Evolutionary conservation across 2,113 vertebrate species (phyloP).

Genomic region (Melanocharis versteri): DNA sequence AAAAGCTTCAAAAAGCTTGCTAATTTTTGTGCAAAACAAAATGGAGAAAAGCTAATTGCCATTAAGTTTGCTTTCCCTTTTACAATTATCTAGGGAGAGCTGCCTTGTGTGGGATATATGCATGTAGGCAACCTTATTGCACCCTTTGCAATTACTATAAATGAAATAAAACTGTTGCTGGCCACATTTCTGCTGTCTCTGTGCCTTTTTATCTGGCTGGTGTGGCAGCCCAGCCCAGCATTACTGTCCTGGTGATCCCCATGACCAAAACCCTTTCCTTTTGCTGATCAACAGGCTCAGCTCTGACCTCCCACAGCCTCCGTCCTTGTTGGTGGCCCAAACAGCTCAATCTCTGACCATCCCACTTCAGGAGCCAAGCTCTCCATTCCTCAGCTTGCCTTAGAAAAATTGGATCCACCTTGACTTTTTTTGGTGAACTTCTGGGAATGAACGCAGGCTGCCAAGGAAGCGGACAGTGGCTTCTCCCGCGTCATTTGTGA

Average conservation of each 20-base stretch:
- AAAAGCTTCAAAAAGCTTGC: neutral
- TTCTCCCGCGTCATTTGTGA: neutral
- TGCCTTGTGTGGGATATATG: neutral
- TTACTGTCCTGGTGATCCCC: rapidly evolving
- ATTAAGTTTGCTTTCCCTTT: neutral
- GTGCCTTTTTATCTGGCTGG: neutral
- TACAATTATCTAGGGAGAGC: neutral
- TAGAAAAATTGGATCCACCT: neutral
- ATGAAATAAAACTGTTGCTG: neutral
- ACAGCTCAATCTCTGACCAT: neutral
- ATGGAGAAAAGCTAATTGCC: neutral
- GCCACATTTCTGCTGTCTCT: neutral
- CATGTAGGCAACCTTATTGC: neutral
- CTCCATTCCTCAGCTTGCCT: neutral
- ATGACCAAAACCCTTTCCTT: neutral
- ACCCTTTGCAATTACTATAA: neutral
- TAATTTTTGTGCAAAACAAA: neutral
- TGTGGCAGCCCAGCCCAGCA: neutral
- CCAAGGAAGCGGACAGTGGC: too few species aligned
- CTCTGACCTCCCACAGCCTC: neutral
- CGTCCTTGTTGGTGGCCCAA: neutral
- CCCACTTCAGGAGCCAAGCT: neutral
- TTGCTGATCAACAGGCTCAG: neutral
- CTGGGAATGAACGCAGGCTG: neutral
- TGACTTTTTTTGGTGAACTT: neutral